Conservation (phyloP, 2,888 invertebrate species). For the Volucella bombylans region DNA sequence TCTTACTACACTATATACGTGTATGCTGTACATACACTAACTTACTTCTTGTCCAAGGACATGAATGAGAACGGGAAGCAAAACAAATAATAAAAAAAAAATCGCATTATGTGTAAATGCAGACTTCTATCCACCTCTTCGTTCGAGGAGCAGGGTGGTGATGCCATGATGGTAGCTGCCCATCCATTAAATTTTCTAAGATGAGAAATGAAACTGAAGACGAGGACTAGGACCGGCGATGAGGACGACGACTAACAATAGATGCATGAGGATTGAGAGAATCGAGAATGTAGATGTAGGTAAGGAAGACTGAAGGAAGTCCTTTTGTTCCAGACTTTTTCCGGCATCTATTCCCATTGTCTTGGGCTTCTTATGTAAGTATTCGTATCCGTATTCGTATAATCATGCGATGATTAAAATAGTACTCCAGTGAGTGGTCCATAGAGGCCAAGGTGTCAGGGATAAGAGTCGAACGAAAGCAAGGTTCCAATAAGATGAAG, state of each 20-base stretch:
- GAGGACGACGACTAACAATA: conserved; percentile 31
- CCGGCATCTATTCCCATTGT: conserved; percentile 50
- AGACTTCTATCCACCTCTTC: conserved; percentile 32
- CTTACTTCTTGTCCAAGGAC: conserved; percentile 41
- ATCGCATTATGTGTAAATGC: conserved; percentile 56
- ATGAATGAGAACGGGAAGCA: background rate
- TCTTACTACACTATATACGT: background rate
- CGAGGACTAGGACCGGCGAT: conserved; percentile 32
- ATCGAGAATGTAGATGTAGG: conserved; percentile 12
- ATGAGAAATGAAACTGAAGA: conserved; percentile 65
- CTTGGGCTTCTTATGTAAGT: conserved; percentile 28
- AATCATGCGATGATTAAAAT: conserved; percentile 57
- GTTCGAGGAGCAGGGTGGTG: background rate
- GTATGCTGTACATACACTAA: conserved; percentile 7
- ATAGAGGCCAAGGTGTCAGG: conserved; percentile 4
- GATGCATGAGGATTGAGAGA: conserved; percentile 21
- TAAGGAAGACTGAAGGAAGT: conserved; percentile 23
- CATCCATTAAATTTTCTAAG: conserved; percentile 67
- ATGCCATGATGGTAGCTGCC: conserved; percentile 25
- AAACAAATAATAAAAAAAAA: conserved; percentile 20
- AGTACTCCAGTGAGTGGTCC: conserved; percentile 25
- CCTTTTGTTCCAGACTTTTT: conserved; percentile 54
- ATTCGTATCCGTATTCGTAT: conserved; percentile 21
- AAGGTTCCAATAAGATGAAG: conserved; percentile 36
- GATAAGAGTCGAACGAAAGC: conserved; percentile 18